Percentiles rank a stretch among this genome's conserved stretches.
Conservation (phyloP, 2,888 invertebrate species). For the Drosophila formosana region DNA sequence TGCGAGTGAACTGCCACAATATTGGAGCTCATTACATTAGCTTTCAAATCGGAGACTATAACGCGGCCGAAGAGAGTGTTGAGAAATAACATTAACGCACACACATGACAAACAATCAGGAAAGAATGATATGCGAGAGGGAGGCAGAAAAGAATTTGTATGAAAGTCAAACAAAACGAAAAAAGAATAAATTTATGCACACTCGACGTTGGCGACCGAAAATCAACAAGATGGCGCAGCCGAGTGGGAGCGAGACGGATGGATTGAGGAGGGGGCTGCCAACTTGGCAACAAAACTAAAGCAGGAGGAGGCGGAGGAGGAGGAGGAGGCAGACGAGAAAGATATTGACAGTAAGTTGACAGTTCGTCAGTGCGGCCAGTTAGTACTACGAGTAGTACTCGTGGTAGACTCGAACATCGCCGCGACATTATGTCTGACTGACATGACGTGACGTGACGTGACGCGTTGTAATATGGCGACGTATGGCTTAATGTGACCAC, state of each 20-base stretch:
- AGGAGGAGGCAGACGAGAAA: constrained; percentile 10
- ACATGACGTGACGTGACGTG: constrained; percentile 50
- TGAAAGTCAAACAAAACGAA: constrained; percentile 71
- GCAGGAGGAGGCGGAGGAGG: constrained; percentile 29
- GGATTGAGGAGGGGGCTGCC: constrained; percentile 11
- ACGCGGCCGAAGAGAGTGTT: constrained; percentile 32
- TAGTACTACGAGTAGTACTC: constrained; percentile 23
- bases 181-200: constrained; percentile 76
- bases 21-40: constrained; percentile 55
- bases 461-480: constrained; percentile 71
- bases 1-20: constrained; percentile 26
- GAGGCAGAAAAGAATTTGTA: constrained; percentile 44
- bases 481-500: constrained; percentile 78
- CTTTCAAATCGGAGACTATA: constrained; percentile 39
- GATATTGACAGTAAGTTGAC: constrained; percentile 77
- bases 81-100: constrained; percentile 47
- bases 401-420: constrained; percentile 35
- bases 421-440: constrained; percentile 66
- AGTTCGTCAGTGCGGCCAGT: constrained; percentile 69
- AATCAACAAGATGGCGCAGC: constrained; percentile 55
- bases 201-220: constrained; percentile 58
- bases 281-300: constrained; percentile 31
- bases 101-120: constrained; percentile 37
- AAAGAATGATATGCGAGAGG: constrained; percentile 4
- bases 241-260: background rate